Conservation (phyloP, 2,113 vertebrate genomes). For the Zingel zingel region DNA sequence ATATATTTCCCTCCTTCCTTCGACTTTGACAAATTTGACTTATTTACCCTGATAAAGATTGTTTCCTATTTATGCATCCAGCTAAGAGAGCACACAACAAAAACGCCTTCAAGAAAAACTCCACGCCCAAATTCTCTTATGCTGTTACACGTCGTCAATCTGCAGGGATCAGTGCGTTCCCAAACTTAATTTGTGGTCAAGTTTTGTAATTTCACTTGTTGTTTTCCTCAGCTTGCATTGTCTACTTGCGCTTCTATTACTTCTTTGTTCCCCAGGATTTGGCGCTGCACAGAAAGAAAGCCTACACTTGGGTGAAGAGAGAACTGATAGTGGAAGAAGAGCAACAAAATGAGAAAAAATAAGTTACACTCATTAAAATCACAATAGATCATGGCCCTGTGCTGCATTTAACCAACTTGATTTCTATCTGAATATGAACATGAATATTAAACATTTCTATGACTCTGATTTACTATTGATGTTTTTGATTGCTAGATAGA, state of each 20-base stretch:
- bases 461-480: not conserved
- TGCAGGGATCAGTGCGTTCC: constrained; percentile 23
- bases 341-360: not conserved
- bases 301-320: not conserved
- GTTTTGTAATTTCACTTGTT: constrained; percentile 34
- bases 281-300: not conserved
- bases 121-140: not conserved
- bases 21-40: constrained; percentile 25
- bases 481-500: not conserved
- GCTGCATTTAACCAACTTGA: not conserved
- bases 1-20: constrained; percentile 23
- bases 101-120: constrained; percentile 1
- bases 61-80: constrained; percentile 17
- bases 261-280: constrained; percentile 10
- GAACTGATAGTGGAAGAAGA: not conserved
- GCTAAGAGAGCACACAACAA: constrained; percentile 31
- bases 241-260: constrained; percentile 11
- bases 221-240: constrained; percentile 4
- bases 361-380: not conserved
- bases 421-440: not conserved
- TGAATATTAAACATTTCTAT: not conserved
- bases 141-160: not conserved
- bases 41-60: constrained; percentile 29
- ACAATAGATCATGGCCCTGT: not conserved
- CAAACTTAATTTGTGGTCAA: constrained; percentile 28